Evolutionary conservation across 1,140 invertebrate genomes (phyloP), one percentile per base, ranked within the genome.

Genomic region (Aradophagus sp.): DNA sequence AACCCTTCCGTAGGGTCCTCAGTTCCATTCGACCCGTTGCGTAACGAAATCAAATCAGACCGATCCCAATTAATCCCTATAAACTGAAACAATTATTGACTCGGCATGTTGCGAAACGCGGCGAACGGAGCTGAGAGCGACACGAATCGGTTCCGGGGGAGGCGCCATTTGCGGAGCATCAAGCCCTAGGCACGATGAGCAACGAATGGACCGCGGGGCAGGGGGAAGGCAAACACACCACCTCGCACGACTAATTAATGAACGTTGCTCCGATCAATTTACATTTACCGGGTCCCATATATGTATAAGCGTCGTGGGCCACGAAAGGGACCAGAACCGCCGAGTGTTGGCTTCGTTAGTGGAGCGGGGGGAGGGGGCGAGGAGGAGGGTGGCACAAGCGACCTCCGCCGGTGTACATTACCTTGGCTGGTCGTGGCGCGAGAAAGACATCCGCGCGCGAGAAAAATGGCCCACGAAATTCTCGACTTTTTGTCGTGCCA

Each of bases 221-320:
- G 50, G 52, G 36, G 55, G 44, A 67, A 63, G 56, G 69, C 48
- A 47, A 77, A 70, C 75, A 75, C 73, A 76, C 71, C 73, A 77
- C 62, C 73, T 78, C 68, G 55, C 67, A 31, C 62, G 77, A 78
- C 77, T 78, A 78, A 78, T 78, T 78, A 78, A 78, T 78, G 77
- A 78, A 78, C 77, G 75, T 76, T 59, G 63, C 75, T 70, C 20
- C 65, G 73, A 77, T 78, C 65, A 72, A 78, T 78, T 78, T 78
- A 78, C 77, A 78, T 78, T 78, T 77, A 75, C 77, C 48, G 72
- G 73, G 72, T 41, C 39, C 63, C 36, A 31, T 63, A 58, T 52
- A 26, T 38, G 38, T 38, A 36, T 39, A 44, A 45, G 36, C 68
- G 48, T 66, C 61, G 55, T 56, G 59, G 59, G 38, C 58, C 70